These are phyloP conservation scores for Pomacea maculata DNA, from an alignment of 1,140 invertebrate species.

Conservation along the genomic window DNA sequence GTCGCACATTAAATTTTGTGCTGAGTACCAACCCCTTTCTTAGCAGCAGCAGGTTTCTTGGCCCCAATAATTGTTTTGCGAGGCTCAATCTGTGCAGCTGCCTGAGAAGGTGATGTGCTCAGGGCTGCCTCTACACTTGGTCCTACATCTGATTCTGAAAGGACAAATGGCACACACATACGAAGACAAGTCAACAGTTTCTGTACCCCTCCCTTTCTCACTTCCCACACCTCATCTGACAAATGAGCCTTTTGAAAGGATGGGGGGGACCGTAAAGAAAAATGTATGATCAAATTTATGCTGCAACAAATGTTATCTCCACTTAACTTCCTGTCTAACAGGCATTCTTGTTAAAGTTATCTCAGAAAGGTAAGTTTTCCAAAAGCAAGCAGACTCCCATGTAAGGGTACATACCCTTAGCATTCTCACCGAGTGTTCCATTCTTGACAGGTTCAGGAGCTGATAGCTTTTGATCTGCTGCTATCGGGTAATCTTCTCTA, in stretches of 20 bases:
- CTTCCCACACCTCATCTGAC: too few relatives aligned
- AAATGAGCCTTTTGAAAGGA: too few relatives aligned
- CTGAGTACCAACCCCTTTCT: slow-evolving; percentile 62
- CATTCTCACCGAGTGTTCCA: slow-evolving; percentile 26
- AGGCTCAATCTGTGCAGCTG: slow-evolving; percentile 63
- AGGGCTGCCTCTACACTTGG: slow-evolving; percentile 69
- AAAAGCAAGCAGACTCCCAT: too few relatives aligned
- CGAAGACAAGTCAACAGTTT: too few relatives aligned
- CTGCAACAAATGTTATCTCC: too few relatives aligned
- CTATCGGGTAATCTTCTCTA: slow-evolving; percentile 19
- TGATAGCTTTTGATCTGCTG: slow-evolving; percentile 50
- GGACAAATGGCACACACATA: too few relatives aligned
- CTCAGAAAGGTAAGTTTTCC: too few relatives aligned
- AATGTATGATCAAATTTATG: too few relatives aligned
- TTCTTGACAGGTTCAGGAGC: slow-evolving; percentile 54
- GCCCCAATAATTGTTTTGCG: slow-evolving; percentile 79
- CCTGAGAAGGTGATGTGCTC: slow-evolving; percentile 63
- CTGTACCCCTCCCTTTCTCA: too few relatives aligned
- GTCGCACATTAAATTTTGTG: background rate
- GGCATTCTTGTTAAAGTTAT: too few relatives aligned
- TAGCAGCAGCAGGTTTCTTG: slow-evolving; percentile 59
- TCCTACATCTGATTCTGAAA: slow-evolving; percentile 52
- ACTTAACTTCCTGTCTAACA: too few relatives aligned
- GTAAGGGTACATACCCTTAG: background rate
- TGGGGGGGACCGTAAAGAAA: too few relatives aligned